phyloP scores from a whole-genome alignment of 2,113 vertebrate genomes.

The Toxotes chatareus region DNA sequence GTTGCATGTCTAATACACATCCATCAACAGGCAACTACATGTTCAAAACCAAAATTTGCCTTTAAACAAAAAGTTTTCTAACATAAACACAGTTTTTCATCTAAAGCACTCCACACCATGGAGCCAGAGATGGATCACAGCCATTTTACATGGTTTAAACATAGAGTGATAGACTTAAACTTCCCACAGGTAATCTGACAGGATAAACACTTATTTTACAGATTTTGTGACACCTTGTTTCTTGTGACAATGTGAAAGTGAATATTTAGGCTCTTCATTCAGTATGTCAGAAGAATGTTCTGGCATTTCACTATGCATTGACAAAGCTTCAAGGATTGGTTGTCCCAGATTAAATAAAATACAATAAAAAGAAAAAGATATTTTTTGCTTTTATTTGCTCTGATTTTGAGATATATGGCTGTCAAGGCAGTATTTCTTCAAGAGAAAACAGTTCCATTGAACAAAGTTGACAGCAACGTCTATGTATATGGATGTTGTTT shows the following conservation, averaged over 20 bases:
- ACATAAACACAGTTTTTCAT: neutral
- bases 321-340: neutral
- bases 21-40: neutral
- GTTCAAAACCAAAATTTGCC: neutral
- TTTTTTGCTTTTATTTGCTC: neutral
- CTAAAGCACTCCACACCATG: neutral
- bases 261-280: neutral
- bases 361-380: neutral
- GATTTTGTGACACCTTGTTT: neutral
- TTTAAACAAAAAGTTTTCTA: neutral
- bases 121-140: neutral
- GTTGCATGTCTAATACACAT: neutral
- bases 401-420: neutral
- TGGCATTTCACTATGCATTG: neutral
- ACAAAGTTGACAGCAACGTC: neutral
- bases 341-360: neutral
- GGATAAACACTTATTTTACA: neutral
- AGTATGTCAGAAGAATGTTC: neutral
- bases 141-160: neutral
- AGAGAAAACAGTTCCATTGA: neutral
- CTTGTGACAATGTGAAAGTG: neutral
- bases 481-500: no score
- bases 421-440: neutral
- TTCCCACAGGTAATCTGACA: no score
- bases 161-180: neutral